Percentiles rank a stretch among this genome's conserved stretches.
These are phyloP conservation scores for Drosophila sordidula DNA, from an alignment of 2,888 invertebrate species.

Conservation along the genomic window DNA sequence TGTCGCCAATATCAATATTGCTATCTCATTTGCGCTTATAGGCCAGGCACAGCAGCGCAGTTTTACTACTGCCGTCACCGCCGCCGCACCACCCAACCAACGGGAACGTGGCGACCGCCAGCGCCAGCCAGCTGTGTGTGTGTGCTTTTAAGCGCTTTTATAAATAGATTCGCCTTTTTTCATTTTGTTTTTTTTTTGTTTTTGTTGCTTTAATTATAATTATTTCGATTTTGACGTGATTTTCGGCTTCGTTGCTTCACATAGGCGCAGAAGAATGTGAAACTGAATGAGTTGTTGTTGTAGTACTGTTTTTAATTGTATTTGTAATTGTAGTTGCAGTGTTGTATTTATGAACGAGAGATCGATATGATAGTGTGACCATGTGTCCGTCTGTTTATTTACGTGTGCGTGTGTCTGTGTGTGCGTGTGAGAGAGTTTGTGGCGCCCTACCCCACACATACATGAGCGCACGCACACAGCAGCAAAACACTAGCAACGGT, in stretches of 20 bases:
- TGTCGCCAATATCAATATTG: conserved; percentile 70
- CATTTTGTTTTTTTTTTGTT: conserved; percentile 52
- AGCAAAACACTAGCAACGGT: conserved; percentile 55
- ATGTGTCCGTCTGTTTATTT: conserved; percentile 57
- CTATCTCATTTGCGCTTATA: conserved; percentile 62
- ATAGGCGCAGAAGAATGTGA: conserved; percentile 59
- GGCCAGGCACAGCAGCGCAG: conserved; percentile 54
- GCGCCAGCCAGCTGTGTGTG: conserved; percentile 53
- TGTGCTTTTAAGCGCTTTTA: conserved; percentile 77
- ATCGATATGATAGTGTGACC: conserved; percentile 76
- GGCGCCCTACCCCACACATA: conserved; percentile 37
- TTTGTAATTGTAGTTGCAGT: conserved; percentile 31
- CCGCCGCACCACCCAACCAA: conserved; percentile 39
- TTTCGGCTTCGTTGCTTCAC: conserved; percentile 60
- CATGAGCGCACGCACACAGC: conserved; percentile 23
- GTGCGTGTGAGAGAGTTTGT: conserved; percentile 41
- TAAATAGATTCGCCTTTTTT: conserved; percentile 81
- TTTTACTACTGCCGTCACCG: conserved; percentile 65
- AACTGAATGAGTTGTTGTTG: conserved; percentile 47
- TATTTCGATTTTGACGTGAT: conserved; percentile 74
- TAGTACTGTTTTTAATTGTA: conserved; percentile 27
- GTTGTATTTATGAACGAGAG: conserved; percentile 58
- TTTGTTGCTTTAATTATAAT: conserved; percentile 72
- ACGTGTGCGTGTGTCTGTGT: conserved; percentile 16
- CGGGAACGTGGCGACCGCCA: conserved; percentile 59